These are phyloP conservation scores for Dipodomys merriami DNA, from an alignment of 2,113 vertebrate genomes.

Conservation along the genomic window DNA sequence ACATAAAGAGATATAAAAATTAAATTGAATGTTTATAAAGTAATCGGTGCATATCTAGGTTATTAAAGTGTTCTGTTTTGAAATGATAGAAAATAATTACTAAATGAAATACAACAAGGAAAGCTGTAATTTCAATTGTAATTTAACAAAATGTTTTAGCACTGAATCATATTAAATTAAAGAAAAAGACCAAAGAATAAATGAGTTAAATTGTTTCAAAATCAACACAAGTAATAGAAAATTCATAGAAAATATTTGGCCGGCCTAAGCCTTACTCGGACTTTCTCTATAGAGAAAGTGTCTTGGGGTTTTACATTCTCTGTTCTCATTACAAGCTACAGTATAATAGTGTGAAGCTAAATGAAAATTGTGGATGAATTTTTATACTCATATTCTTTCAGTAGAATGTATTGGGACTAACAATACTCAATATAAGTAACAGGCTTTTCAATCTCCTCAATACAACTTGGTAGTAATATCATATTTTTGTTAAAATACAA, in stretches of 20 bases:
- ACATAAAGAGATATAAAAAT: background rate
- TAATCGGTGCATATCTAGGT: background rate
- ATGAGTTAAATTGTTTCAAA: background rate
- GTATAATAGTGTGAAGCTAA: background rate
- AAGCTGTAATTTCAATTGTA: background rate
- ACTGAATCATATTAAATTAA: background rate
- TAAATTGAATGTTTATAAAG: background rate
- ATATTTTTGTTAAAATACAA: background rate
- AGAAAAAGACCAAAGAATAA: background rate
- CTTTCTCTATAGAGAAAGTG: background rate
- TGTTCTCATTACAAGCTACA: background rate
- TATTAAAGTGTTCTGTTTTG: background rate
- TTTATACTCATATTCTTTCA: background rate
- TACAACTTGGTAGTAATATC: background rate
- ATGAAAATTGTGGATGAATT: background rate
- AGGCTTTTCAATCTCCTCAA: background rate
- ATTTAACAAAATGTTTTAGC: background rate
- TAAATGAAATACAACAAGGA: background rate
- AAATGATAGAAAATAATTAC: constrained; percentile 8
- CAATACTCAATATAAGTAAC: background rate
- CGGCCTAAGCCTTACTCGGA: background rate
- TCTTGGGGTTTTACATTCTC: background rate
- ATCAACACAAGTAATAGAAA: background rate
- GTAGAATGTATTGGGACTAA: background rate
- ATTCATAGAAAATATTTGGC: background rate